Base-by-base conservation (phyloP, 2,797 vertebrate species). In the Gymnodraco acuticeps region DNA sequence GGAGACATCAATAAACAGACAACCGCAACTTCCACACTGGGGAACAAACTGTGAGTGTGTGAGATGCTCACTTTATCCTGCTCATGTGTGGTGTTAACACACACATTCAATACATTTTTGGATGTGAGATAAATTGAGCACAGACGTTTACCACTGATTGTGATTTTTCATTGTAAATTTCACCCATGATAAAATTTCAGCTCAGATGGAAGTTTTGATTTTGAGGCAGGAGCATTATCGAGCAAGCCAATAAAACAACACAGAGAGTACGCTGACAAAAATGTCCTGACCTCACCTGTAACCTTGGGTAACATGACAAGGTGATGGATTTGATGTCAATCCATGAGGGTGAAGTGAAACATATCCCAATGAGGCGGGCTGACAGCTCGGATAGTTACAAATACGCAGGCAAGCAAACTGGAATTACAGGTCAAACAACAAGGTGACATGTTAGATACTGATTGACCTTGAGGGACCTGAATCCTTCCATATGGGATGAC, bases 401-500 rank as follows among this genome's bases (percentile, higher is more conserved):
- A 64, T 19, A 53, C 0, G 0, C 17, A 50, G 17, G 10, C 41
- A 56, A 64, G 50, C 13, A 19, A 41, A 73, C 11, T 38, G 27
- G 20, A 70, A 64, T 46, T 53, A 71, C 43, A 70, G 58, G 45
- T 77, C 65, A 85, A 63, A 82, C 20, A 61, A 48, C 13, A 65
- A 38, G 60, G 55, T 64, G 59, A 69, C 47, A 45, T 48, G 31
- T 46, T 50, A 46, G 69, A 75, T 13, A 16, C 48, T 66, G 45
- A 76, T 11, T 75, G 38, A 52, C 42, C 71, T 78, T 41, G 42
- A 73, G 41, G 42, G 53, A 76, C 15, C 33, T 31, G 16, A 8
- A 41, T 33, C 31, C 14, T 10, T 56, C 13, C 9, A 15, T 27
- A 31, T 10, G 33, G 23, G 50, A 53, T 72, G 50, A 60, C 38